Conservation (phyloP, 2,797 vertebrate genomes). For the Macroramphosus scolopax region DNA sequence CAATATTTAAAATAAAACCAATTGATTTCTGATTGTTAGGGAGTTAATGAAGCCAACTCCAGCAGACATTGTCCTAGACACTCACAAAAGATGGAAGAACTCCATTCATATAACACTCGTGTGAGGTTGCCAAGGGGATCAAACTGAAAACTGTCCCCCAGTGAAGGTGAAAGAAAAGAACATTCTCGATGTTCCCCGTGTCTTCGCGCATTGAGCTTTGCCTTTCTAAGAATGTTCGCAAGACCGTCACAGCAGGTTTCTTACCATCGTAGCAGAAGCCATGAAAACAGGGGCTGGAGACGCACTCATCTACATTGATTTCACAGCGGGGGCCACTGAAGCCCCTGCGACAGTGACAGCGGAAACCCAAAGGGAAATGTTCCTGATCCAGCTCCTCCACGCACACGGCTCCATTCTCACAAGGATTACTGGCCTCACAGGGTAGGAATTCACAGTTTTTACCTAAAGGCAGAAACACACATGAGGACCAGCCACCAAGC, state of each 20-base stretch:
- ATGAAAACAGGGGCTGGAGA: slow-evolving; percentile 79
- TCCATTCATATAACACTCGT: too few species aligned
- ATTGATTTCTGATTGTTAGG: slow-evolving; percentile 3
- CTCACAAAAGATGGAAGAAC: slow-evolving; percentile 67
- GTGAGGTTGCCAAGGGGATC: too few species aligned
- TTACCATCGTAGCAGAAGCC: slow-evolving; percentile 85
- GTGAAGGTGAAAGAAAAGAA: too few species aligned
- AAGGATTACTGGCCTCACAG: slow-evolving; percentile 81
- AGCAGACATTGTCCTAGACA: slow-evolving; percentile 62
- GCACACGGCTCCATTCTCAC: slow-evolving; percentile 80
- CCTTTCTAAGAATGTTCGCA: slow-evolving; percentile 45
- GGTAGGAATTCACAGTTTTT: slow-evolving; percentile 81
- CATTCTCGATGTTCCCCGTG: too few species aligned
- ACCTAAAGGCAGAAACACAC: slow-evolving; percentile 69
- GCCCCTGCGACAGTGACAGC: slow-evolving; percentile 77
- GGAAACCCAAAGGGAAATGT: slow-evolving; percentile 79
- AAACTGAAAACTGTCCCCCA: slow-evolving; percentile 64
- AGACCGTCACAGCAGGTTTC: slow-evolving; percentile 36
- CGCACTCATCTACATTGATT: slow-evolving; percentile 83
- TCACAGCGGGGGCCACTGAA: slow-evolving; percentile 83
- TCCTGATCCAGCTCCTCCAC: slow-evolving; percentile 78
- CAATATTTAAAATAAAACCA: too few species aligned
- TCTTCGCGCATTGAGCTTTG: too few species aligned
- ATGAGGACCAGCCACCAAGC: slow-evolving; percentile 13
- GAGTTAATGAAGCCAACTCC: slow-evolving; percentile 49